A percentile compares a stretch with the other conserved stretches of the same genome.
phyloP scores from a whole-genome alignment of 2,797 vertebrate species.

The Chelidonichthys spinosus region DNA sequence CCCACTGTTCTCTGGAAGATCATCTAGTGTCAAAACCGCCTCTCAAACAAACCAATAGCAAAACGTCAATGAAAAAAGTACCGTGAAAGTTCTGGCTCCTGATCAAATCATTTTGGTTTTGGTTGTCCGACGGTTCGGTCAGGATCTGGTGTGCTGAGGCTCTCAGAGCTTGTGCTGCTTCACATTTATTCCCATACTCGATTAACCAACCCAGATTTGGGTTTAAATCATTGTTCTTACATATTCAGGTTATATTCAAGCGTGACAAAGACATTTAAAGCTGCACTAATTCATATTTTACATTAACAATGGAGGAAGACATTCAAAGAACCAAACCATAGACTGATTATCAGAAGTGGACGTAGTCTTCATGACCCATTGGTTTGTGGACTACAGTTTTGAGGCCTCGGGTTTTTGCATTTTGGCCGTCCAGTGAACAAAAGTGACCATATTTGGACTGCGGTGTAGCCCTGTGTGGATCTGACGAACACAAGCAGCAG shows the following conservation, averaged over 20 bases:
- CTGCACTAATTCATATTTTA: slow-evolving; percentile 1
- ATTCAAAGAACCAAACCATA: too few relatives aligned
- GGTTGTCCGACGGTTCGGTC: neutral
- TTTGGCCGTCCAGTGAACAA: too few relatives aligned
- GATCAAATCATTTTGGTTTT: slow-evolving; percentile 21
- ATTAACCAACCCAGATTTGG: neutral
- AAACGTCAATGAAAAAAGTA: slow-evolving; percentile 10
- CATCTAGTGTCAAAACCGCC: neutral
- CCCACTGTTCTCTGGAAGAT: neutral
- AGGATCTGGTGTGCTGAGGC: slow-evolving; percentile 2
- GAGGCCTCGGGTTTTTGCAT: too few relatives aligned
- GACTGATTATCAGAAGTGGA: too few relatives aligned
- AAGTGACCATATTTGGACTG: too few relatives aligned
- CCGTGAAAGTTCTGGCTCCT: slow-evolving; percentile 13
- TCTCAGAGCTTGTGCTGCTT: slow-evolving; percentile 8
- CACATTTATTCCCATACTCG: neutral
- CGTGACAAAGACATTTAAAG: slow-evolving; percentile 2
- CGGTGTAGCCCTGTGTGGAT: too few relatives aligned
- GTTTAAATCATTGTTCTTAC: neutral
- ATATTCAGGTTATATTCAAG: neutral
- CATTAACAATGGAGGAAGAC: neutral
- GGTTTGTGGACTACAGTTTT: too few relatives aligned
- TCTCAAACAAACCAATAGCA: slow-evolving; percentile 26
- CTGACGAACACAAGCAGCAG: too few relatives aligned
- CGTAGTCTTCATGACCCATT: too few relatives aligned